Base-by-base conservation (phyloP, 2,888 invertebrate genomes). In the Lottia gigantea region DNA sequence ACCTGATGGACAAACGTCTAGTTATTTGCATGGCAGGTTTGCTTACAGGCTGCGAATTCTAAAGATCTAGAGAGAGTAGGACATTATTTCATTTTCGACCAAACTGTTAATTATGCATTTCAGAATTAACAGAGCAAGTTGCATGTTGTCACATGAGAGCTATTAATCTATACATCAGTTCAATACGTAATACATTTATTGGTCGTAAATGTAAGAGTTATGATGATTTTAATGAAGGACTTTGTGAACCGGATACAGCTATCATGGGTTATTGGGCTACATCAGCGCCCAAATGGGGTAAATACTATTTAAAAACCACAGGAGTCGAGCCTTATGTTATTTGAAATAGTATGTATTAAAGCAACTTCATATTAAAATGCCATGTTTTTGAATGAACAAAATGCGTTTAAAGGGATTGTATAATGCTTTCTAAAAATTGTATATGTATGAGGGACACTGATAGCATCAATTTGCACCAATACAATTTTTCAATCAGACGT, bases 71-170 rank as follows among this genome's bases (percentile, higher is more conserved):
- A 31, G 31, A 31, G 6, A 3, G 31, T 31, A 31, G 31, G 31
- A 31, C 2, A 31, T 2, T 31, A 31, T 31, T 31, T 6, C 31
- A 31, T 49, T 49, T 49, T 19, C n/a, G n/a, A n/a, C 1, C 49
- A 49, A 49, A 49, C 49, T 49, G 49, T 19, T 49, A 4, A 19
- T 19, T 49, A 19, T 55, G 8, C 55, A 23, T 55, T 55, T 23
- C 55, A 55, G 55, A 55, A 55, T 14, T 55, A 14, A 55, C 2
- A 23, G 55, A 55, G 12, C 55, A 55, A 23, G 55, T 55, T 23
- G 55, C 55, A 23, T 55, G 55, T 55, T 12, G 55, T 55, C 55
- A 55, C 23, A 55, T 55, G 55, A 55, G 55, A 23, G 55, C 55
- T 23, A 55, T 55, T 55, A 8, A 55, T 14, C 23, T 55, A 55